Evolutionary conservation across 2,888 invertebrate species (phyloP).

Genomic region (Adineta ricciae): DNA sequence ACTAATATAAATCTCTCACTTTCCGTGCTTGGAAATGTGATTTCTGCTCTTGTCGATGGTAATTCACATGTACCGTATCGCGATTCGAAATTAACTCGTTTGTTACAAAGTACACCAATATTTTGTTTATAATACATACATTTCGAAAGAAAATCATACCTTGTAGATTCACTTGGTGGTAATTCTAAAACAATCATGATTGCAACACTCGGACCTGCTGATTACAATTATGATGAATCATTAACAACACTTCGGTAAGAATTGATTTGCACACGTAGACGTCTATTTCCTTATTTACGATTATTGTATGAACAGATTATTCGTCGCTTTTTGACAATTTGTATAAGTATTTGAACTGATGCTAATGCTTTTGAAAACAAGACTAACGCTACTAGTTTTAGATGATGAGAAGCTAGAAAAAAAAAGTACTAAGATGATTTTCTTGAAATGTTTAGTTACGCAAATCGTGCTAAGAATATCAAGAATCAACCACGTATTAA

Average conservation of each 20-base stretch:
- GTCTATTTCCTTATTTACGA: background rate
- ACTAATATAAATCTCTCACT: slow-evolving; percentile 92
- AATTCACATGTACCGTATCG: slow-evolving; percentile 94
- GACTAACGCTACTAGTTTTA: no score
- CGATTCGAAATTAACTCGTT: slow-evolving; percentile 86
- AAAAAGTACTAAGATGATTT: no score
- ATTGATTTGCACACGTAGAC: background rate
- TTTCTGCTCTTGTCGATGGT: slow-evolving; percentile 85
- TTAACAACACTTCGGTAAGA: slow-evolving; percentile 65
- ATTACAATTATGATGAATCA: slow-evolving; percentile 93
- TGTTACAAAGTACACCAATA: slow-evolving; percentile 64
- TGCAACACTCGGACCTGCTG: slow-evolving; percentile 93
- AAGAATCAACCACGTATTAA: slow-evolving; percentile 70
- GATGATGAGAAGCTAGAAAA: no score
- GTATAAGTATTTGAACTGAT: background rate
- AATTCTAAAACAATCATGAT: slow-evolving; percentile 98
- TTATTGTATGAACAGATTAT: background rate
- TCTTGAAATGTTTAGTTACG: slow-evolving; percentile 50
- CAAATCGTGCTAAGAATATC: slow-evolving; percentile 74
- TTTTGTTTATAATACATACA: no score
- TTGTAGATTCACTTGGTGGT: slow-evolving; percentile 79
- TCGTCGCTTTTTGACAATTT: background rate
- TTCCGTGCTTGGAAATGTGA: slow-evolving; percentile 93
- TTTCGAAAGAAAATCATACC: no score
- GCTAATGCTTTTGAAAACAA: background rate